phyloP scores from a whole-genome alignment of 1,140 invertebrate species.

The Papilio xuthus region DNA sequence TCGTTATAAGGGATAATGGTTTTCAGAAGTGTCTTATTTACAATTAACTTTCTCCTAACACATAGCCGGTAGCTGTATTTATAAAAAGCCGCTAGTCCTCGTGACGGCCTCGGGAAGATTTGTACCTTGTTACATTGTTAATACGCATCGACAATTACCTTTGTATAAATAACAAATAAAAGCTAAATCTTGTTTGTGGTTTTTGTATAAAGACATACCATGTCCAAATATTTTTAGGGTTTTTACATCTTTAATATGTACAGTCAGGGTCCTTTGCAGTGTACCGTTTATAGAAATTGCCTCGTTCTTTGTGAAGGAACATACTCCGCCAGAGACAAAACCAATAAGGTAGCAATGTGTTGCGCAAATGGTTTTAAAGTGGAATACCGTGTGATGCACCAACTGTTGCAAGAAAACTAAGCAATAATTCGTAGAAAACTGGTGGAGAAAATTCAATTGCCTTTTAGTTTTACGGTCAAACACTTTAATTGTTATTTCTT shows the following conservation, averaged over 20 bases:
- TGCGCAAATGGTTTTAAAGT: too few relatives aligned
- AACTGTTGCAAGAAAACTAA: not conserved
- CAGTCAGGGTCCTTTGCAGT: too few relatives aligned
- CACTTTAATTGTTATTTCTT: not conserved
- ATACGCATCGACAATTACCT: not conserved
- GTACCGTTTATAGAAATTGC: too few relatives aligned
- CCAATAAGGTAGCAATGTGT: too few relatives aligned
- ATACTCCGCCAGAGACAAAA: too few relatives aligned
- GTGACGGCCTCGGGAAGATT: not conserved
- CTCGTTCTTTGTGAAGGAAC: too few relatives aligned
- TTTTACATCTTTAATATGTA: too few relatives aligned
- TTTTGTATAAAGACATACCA: too few relatives aligned
- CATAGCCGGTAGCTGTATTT: not conserved
- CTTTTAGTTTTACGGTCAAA: not conserved
- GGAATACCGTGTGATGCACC: too few relatives aligned
- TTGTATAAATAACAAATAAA: too few relatives aligned
- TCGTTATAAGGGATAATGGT: not conserved
- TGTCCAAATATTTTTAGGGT: too few relatives aligned
- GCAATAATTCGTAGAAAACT: not conserved
- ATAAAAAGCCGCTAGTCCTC: not conserved
- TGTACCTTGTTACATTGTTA: not conserved
- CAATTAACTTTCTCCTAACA: conserved; percentile 4
- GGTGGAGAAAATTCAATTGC: conserved; percentile 10
- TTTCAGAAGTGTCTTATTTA: not conserved
- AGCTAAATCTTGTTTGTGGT: too few relatives aligned